Conservation (phyloP, 2,888 invertebrate genomes). For the Schrankia costaestrigalis region DNA sequence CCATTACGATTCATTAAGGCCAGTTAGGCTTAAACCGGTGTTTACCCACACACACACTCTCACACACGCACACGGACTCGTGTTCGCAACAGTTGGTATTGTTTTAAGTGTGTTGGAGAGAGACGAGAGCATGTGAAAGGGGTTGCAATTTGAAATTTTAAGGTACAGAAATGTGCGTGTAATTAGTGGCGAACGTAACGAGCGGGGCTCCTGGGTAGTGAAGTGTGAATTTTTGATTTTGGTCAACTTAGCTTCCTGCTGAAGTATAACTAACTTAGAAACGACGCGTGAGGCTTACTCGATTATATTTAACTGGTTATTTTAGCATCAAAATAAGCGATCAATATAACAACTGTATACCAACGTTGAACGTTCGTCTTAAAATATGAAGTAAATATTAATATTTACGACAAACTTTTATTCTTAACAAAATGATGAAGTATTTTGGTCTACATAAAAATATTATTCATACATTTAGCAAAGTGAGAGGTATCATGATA, state of each 20-base stretch:
- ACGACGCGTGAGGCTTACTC: no score
- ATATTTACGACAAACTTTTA: no score
- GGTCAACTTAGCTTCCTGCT: slow-evolving; percentile 12
- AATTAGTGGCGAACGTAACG: slow-evolving; percentile 71
- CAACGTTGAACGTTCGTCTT: no score
- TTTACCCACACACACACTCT: slow-evolving; percentile 74
- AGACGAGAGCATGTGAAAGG: slow-evolving; percentile 43
- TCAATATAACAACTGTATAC: no score
- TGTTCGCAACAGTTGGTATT: slow-evolving; percentile 65
- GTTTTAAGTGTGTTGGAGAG: slow-evolving; percentile 53
- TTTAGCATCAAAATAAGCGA: no score
- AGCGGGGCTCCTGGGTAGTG: slow-evolving; percentile 60
- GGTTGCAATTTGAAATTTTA: slow-evolving; percentile 65
- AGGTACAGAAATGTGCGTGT: slow-evolving; percentile 66
- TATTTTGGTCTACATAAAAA: no score
- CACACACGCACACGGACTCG: slow-evolving; percentile 36
- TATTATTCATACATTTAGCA: no score
- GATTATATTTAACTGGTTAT: no score
- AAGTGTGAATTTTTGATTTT: slow-evolving; percentile 62
- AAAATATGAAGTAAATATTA: no score
- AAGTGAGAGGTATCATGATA: slow-evolving; percentile 5
- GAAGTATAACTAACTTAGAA: no score
- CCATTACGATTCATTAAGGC: slow-evolving; percentile 83
- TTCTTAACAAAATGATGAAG: no score
- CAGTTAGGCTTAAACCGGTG: slow-evolving; percentile 82